Evolutionary conservation across 2,113 vertebrate genomes (phyloP).

Genomic region (Corydoras sp.): DNA sequence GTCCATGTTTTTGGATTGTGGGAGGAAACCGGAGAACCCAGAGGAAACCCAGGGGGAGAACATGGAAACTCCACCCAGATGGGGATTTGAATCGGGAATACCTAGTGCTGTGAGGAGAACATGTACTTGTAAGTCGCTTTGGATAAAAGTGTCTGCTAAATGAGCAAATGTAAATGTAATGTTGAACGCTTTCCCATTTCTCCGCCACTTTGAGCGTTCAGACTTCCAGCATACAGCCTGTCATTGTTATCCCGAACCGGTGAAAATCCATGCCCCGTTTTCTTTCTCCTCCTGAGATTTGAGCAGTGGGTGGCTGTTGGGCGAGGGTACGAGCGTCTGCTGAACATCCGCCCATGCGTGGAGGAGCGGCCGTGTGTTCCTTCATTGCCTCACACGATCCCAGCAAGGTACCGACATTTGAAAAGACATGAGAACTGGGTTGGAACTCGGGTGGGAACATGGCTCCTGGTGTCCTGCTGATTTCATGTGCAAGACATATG

Average conservation of each 20-base stretch:
- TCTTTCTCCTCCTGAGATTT: constrained; percentile 23
- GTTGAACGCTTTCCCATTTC: too few species aligned
- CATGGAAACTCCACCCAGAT: too few species aligned
- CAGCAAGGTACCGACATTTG: constrained; percentile 23
- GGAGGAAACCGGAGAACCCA: too few species aligned
- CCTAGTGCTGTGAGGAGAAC: too few species aligned
- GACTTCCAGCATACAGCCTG: not conserved
- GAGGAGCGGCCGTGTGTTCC: constrained; percentile 33
- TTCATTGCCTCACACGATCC: constrained; percentile 27
- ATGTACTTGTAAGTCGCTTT: too few species aligned
- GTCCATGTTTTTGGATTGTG: too few species aligned
- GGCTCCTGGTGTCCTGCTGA: constrained; percentile 15
- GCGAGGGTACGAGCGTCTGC: constrained; percentile 6
- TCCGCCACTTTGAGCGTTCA: not conserved
- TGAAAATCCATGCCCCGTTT: constrained; percentile 36
- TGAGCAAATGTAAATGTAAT: too few species aligned
- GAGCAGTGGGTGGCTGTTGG: constrained; percentile 26
- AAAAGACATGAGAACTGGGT: constrained; percentile 14
- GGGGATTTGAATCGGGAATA: too few species aligned
- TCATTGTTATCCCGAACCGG: constrained; percentile 2
- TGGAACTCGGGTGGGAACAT: constrained; percentile 30
- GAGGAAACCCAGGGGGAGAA: too few species aligned
- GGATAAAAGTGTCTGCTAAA: too few species aligned
- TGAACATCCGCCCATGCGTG: constrained; percentile 30
- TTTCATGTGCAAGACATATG: not conserved